Conservation (phyloP, 2,797 vertebrate genomes). For the Pogonophryne albipinna region DNA sequence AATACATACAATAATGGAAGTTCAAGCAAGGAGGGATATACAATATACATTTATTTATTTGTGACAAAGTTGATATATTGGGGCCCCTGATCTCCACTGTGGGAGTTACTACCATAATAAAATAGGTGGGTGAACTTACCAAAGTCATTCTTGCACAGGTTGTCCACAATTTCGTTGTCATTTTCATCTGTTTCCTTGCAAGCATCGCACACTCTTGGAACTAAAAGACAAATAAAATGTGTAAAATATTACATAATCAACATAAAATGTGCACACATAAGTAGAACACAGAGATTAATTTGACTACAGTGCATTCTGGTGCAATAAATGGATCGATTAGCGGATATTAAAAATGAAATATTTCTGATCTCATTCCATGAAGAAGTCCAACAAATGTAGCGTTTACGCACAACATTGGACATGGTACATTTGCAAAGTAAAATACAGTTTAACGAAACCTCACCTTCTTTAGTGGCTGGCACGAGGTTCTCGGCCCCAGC, state of each 20-base stretch:
- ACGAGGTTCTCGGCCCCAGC: slow-evolving; percentile 86
- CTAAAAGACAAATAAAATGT: slow-evolving; percentile 73
- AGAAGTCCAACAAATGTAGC: neutral
- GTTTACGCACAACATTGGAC: neutral
- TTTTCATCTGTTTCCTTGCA: slow-evolving; percentile 95
- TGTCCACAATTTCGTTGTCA: slow-evolving; percentile 98
- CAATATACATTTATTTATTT: no score
- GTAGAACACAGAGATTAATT: neutral
- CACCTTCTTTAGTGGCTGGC: slow-evolving; percentile 92
- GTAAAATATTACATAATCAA: neutral
- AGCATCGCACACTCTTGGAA: slow-evolving; percentile 95
- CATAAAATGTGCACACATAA: neutral
- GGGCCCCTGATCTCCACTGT: slow-evolving; percentile 3
- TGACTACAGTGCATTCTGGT: neutral
- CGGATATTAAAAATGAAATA: no score
- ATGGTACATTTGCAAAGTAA: neutral
- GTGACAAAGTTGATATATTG: slow-evolving; percentile 3
- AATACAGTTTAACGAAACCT: slow-evolving; percentile 2
- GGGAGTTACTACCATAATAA: neutral
- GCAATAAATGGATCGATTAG: neutral
- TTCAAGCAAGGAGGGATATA: neutral
- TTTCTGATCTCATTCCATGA: neutral
- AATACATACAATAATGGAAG: neutral
- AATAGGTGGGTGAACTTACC: slow-evolving; percentile 86
- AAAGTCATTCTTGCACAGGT: slow-evolving; percentile 97